Conservation (phyloP, 1,140 invertebrate species). For the Papilio glaucus region DNA sequence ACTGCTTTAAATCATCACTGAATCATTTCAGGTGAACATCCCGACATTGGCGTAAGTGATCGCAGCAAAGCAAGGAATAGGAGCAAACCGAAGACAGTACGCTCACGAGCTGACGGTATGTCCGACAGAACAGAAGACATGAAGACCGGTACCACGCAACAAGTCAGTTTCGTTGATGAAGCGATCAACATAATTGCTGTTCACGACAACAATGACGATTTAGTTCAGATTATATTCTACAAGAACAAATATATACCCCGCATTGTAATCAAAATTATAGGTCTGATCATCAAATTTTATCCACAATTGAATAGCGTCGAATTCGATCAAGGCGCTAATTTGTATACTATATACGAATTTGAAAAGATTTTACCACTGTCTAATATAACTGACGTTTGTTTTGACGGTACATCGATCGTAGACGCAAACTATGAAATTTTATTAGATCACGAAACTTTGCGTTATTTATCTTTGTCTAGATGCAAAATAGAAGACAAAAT, state of each 20-base stretch:
- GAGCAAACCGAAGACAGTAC: constrained; percentile 39
- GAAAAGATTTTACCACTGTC: constrained; percentile 50
- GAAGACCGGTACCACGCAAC: constrained; percentile 11
- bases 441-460: constrained; percentile 49
- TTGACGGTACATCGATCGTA: constrained; percentile 55
- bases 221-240: constrained; percentile 55
- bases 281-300: constrained; percentile 52
- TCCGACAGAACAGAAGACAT: constrained; percentile 40
- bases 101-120: constrained; percentile 42
- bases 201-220: constrained; percentile 49
- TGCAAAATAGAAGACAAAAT: constrained; percentile 61
- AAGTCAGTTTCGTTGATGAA: constrained; percentile 16
- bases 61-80: constrained; percentile 47
- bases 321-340: constrained; percentile 53
- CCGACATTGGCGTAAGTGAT: constrained; percentile 43
- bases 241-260: constrained; percentile 56
- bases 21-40: constrained; percentile 49
- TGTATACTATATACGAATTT: constrained; percentile 57
- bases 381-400: constrained; percentile 57
- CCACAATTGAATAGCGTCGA: constrained; percentile 46
- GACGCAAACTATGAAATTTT: constrained; percentile 62
- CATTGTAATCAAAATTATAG: constrained; percentile 54
- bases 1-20: too few species aligned
- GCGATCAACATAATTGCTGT: constrained; percentile 45
- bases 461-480: constrained; percentile 57